Evolutionary conservation across 2,888 invertebrate species (phyloP).

Genomic region (Trichopoda pennipes): DNA sequence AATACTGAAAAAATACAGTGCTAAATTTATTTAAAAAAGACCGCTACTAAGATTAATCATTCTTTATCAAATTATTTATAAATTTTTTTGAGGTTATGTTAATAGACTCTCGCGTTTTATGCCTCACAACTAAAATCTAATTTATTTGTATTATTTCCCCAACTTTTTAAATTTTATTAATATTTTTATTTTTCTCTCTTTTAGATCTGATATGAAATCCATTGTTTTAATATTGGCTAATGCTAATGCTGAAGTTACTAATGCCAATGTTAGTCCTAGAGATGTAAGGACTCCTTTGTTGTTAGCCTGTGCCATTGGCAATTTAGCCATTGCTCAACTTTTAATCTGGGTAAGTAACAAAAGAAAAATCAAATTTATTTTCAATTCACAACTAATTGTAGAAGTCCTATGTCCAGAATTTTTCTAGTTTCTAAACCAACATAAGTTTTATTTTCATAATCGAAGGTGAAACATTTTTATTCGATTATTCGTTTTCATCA

Average conservation of each 20-base stretch:
- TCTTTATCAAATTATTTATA: too few relatives aligned
- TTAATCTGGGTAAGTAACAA: constrained; percentile 91
- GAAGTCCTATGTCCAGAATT: neutral
- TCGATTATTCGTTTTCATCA: too few relatives aligned
- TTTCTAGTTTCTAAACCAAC: neutral
- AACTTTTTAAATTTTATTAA: neutral
- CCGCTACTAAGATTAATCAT: too few relatives aligned
- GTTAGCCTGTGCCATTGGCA: constrained; percentile 93
- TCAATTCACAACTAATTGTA: neutral
- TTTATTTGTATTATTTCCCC: too few relatives aligned
- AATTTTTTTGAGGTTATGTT: too few relatives aligned
- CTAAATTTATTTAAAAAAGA: too few relatives aligned
- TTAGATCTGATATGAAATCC: constrained; percentile 86
- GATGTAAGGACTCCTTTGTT: constrained; percentile 92
- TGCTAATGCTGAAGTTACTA: constrained; percentile 87
- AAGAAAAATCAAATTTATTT: neutral
- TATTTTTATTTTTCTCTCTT: constrained; percentile 12
- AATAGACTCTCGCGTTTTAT: too few relatives aligned
- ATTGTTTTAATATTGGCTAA: constrained; percentile 85
- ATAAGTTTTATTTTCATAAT: neutral
- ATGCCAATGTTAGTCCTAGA: constrained; percentile 87
- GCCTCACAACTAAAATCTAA: too few relatives aligned
- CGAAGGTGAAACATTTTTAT: too few relatives aligned
- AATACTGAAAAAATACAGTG: too few relatives aligned
- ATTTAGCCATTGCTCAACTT: constrained; percentile 93